Evolutionary conservation across 2,797 vertebrate species (phyloP).

Genomic region (Brotula barbata): DNA sequence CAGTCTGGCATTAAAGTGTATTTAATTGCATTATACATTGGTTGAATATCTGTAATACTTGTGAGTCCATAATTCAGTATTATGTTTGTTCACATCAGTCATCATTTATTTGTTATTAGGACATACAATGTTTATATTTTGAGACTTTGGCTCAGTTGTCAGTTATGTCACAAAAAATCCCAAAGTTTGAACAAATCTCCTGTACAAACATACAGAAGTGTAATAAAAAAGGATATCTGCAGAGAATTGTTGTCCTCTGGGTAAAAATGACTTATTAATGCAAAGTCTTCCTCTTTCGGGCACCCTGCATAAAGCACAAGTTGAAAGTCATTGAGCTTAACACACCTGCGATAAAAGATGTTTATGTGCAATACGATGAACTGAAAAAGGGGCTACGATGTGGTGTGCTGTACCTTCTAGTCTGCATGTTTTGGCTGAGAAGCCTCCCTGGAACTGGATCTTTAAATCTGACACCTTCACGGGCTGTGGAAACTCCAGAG

Average conservation of each 20-base stretch:
- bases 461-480: conserved; percentile 82
- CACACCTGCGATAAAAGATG: background rate
- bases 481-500: conserved; percentile 84
- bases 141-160: no score
- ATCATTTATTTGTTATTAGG: no score
- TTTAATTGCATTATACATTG: no score
- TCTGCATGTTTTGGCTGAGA: conserved; percentile 84
- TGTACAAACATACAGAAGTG: background rate
- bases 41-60: no score
- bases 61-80: no score
- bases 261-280: conserved; percentile 81
- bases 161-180: no score
- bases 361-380: background rate
- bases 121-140: no score
- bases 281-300: conserved; percentile 67
- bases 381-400: background rate
- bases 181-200: background rate
- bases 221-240: conserved; percentile 89
- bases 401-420: conserved; percentile 86
- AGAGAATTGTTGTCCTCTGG: conserved; percentile 87
- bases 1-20: no score
- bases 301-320: conserved; percentile 76
- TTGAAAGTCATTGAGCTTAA: background rate
- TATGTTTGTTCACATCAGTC: no score
- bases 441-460: conserved; percentile 97